These are phyloP conservation scores for Myotis planiceps DNA, from an alignment of 2,797 vertebrate species.

Conservation along the genomic window DNA sequence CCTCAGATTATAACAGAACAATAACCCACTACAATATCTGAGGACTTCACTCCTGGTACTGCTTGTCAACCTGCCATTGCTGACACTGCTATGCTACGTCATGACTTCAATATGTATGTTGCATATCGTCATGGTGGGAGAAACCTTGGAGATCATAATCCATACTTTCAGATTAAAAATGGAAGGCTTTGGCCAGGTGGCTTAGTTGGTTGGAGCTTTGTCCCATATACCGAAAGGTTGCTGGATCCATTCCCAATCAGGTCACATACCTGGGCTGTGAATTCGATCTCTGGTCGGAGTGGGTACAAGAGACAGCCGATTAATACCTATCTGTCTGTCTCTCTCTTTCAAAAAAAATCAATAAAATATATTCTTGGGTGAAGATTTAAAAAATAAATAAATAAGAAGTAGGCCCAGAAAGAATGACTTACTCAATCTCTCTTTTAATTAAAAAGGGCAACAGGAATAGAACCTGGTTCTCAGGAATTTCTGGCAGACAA, in stretches of 20 bases:
- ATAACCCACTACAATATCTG: neutral
- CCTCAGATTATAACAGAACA: neutral
- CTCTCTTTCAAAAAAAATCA: neutral
- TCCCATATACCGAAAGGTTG: neutral
- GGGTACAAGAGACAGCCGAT: neutral
- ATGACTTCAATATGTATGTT: neutral
- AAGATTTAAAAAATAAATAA: neutral
- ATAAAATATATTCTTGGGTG: neutral
- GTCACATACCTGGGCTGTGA: neutral
- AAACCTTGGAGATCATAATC: neutral
- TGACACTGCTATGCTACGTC: neutral
- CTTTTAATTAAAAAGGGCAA: neutral
- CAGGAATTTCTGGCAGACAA: neutral
- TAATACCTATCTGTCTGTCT: neutral
- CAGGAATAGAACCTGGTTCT: neutral
- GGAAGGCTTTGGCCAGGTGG: neutral
- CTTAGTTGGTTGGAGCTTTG: neutral
- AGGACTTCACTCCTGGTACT: neutral
- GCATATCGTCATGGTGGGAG: neutral
- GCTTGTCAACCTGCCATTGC: neutral
- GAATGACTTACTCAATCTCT: neutral
- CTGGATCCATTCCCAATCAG: neutral
- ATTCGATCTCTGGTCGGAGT: neutral
- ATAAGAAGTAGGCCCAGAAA: neutral
- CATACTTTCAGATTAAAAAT: neutral